phyloP scores from a whole-genome alignment of 2,888 invertebrate species.

The Thecophora atra region DNA sequence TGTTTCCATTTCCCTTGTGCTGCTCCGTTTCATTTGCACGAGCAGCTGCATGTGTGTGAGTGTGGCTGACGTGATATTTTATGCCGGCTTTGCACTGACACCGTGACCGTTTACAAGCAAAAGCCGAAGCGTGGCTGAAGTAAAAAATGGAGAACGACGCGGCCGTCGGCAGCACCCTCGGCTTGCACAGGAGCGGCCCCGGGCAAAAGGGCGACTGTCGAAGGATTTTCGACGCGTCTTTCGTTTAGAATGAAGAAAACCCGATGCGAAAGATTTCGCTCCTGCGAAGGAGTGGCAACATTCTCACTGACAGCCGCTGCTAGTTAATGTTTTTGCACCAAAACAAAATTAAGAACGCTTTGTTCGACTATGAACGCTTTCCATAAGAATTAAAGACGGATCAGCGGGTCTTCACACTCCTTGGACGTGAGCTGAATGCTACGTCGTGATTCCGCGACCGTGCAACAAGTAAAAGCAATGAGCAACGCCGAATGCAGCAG shows the following conservation, averaged over 20 bases:
- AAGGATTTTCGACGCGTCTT: too few relatives aligned
- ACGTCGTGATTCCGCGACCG: too few relatives aligned
- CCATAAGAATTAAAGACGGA: background rate
- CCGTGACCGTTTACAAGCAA: conserved; percentile 33
- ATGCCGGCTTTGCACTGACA: conserved; percentile 25
- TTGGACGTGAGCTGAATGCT: too few relatives aligned
- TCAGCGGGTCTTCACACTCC: too few relatives aligned
- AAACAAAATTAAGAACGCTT: conserved; percentile 16
- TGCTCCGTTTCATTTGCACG: conserved; percentile 16
- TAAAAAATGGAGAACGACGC: background rate
- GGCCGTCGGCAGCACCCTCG: background rate
- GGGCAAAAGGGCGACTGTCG: background rate
- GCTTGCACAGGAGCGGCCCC: background rate
- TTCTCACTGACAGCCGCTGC: background rate
- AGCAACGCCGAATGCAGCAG: too few relatives aligned
- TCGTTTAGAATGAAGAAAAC: too few relatives aligned
- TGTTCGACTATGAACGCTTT: background rate
- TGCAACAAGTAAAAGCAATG: too few relatives aligned
- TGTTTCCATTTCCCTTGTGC: background rate
- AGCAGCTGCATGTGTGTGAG: background rate
- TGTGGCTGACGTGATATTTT: conserved; percentile 15
- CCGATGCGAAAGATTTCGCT: too few relatives aligned
- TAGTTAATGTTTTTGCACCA: conserved; percentile 2
- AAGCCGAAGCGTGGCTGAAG: background rate
- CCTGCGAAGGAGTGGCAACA: conserved; percentile 4